Conservation (phyloP, 2,797 vertebrate genomes). For the Argentina silus region DNA sequence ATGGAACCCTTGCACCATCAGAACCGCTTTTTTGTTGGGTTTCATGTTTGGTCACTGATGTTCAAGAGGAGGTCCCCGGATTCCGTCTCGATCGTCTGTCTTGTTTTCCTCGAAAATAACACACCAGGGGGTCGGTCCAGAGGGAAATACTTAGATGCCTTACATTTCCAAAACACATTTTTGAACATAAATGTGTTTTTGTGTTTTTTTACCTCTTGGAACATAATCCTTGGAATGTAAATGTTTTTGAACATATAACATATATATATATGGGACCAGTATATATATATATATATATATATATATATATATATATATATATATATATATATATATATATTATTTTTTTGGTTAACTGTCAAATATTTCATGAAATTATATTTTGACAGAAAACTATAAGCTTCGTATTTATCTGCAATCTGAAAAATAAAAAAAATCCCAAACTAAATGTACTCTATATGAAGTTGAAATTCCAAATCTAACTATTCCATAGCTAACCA, state of each 20-base stretch:
- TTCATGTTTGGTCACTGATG: constrained; percentile 34
- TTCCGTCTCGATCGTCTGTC: constrained; percentile 32
- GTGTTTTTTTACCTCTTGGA: background rate
- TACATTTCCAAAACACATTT: background rate
- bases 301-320: no score
- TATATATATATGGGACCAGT: no score
- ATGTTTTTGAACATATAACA: background rate
- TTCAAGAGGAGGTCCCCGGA: constrained; percentile 23
- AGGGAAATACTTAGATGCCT: constrained; percentile 20
- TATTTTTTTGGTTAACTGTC: no score
- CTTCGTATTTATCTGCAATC: background rate
- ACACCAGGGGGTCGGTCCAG: constrained; percentile 32
- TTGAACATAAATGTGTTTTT: constrained; percentile 28
- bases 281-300: no score
- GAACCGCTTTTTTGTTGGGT: constrained; percentile 14
- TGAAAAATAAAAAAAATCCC: background rate
- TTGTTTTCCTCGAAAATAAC: constrained; percentile 30
- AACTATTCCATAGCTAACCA: background rate
- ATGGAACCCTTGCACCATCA: constrained; percentile 22
- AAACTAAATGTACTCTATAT: background rate
- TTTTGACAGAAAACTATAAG: background rate
- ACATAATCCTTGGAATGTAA: no score
- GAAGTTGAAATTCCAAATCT: background rate
- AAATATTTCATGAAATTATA: background rate
- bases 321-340: no score